Base-by-base conservation (phyloP, 1,140 invertebrate genomes). In the Hormaphis cornu region DNA sequence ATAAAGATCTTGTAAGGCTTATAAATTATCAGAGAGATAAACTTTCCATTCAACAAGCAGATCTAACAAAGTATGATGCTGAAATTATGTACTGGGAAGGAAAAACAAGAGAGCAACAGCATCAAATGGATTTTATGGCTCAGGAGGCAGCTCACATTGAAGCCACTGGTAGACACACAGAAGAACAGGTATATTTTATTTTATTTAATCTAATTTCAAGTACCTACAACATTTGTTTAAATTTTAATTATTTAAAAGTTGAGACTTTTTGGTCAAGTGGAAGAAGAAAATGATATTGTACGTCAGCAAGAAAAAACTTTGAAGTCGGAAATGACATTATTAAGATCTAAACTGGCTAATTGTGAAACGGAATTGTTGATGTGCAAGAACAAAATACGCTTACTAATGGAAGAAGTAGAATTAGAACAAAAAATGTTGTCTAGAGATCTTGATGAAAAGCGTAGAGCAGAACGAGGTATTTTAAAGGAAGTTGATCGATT, bases 21-120 rank as follows among this genome's bases (percentile, higher is more conserved):
- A 89, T 95, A 37, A 93, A 93, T 79, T 89, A 88, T 78, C 93
- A 96, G 79, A 82, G 90, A 69, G 91, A 95, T 76, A 91, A 91
- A 77, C 82, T 96, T 56, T 88, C 87, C 63, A 83, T 85, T 72
- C 92, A 95, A 76, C 91, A 95, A 81, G 86, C 89, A 74, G 90
- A 95, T 83, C 81, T 95, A 72, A 89, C 89, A 69, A 91, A 93
- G 89, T 90, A 86, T 78, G 88, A 91, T 81, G 86, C 89, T 69
- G 91, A 95, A 84, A 93, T 95, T 73, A 83, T 87, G 18, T 92
- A 87, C 77, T 89, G 91, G 85, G 92, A 95, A 79, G 85, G 85
- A 71, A 91, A 91, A 79, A 88, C 91, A 72, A 82, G 87, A 70
- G 91, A 95, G 75, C 88, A 91, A 74, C 86, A 91, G 74, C 83